A percentile compares a stretch with the other conserved stretches of the same genome.
These are phyloP conservation scores for Hipparchia semele DNA, from an alignment of 2,888 invertebrate genomes.

Conservation along the genomic window DNA sequence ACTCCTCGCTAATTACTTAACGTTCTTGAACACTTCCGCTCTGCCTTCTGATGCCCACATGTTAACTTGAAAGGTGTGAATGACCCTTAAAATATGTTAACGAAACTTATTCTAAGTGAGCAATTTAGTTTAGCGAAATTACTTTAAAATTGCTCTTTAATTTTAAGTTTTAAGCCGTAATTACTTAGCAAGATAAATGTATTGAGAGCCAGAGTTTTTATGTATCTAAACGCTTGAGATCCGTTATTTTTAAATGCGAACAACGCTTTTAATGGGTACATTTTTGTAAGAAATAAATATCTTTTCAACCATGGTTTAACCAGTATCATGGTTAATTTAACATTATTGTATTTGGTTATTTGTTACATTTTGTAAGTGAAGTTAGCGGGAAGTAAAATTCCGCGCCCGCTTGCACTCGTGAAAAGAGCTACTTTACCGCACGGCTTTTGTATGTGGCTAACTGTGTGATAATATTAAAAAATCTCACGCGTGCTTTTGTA, in stretches of 20 bases:
- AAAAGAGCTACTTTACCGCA: too few relatives aligned
- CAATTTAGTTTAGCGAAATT: constrained; percentile 3
- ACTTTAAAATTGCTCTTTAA: constrained; percentile 5
- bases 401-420: too few relatives aligned
- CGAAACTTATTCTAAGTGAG: background rate
- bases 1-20: constrained; percentile 45
- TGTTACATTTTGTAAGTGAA: too few relatives aligned
- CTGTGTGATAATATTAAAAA: too few relatives aligned
- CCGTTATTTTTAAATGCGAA: background rate
- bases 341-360: too few relatives aligned
- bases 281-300: too few relatives aligned
- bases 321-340: too few relatives aligned
- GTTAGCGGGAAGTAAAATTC: too few relatives aligned
- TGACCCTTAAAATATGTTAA: constrained; percentile 18
- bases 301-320: too few relatives aligned
- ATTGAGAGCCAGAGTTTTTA: background rate
- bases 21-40: constrained; percentile 31
- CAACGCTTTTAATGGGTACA: too few relatives aligned
- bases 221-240: background rate
- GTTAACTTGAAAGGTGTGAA: constrained; percentile 23
- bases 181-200: constrained; percentile 1
- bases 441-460: too few relatives aligned
- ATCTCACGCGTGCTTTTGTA: too few relatives aligned
- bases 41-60: constrained; percentile 18
- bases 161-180: background rate